A percentile compares a stretch with the other conserved stretches of the same genome.
phyloP scores from a whole-genome alignment of 92 coral and sea anemone genomes.

The Nematostella vectensis region DNA sequence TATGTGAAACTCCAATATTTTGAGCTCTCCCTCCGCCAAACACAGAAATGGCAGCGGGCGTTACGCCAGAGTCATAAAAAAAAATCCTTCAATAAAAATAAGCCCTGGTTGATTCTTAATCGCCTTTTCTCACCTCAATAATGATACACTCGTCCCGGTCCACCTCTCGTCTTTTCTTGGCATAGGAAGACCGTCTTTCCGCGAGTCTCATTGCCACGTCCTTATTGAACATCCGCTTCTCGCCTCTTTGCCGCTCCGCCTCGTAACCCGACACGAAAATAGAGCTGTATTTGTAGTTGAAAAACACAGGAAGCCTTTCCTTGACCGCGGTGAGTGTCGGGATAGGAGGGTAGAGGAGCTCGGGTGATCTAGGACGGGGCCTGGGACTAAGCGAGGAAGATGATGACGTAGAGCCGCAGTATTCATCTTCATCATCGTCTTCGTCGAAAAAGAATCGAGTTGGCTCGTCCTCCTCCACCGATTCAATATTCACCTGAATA shows the following conservation, averaged over 20 bases:
- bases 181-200: conserved; percentile 67
- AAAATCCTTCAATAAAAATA: no score
- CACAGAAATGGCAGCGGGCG: no score
- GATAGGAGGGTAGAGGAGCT: conserved; percentile 70
- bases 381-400: conserved; percentile 13
- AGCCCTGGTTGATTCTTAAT: no score
- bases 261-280: conserved; percentile 88
- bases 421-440: conserved; percentile 15
- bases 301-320: conserved; percentile 45
- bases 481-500: conserved; percentile 52
- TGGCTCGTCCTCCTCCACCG: conserved; percentile 21
- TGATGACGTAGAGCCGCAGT: neutral
- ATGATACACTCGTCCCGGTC: conserved; percentile 46
- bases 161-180: conserved; percentile 30
- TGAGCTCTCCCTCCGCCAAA: no score
- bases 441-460: conserved; percentile 28
- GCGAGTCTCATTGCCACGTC: conserved; percentile 70
- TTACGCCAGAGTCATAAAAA: no score
- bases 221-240: conserved; percentile 62
- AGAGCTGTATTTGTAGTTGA: conserved; percentile 37
- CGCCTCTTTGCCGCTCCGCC: conserved; percentile 83
- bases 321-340: conserved; percentile 73
- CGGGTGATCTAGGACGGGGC: conserved; percentile 57
- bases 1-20: no score
- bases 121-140: conserved; percentile 73